A percentile compares a stretch with the other conserved stretches of the same genome.
Evolutionary conservation across 2,113 vertebrate genomes (phyloP).

Genomic region (Eidolon helvum): DNA sequence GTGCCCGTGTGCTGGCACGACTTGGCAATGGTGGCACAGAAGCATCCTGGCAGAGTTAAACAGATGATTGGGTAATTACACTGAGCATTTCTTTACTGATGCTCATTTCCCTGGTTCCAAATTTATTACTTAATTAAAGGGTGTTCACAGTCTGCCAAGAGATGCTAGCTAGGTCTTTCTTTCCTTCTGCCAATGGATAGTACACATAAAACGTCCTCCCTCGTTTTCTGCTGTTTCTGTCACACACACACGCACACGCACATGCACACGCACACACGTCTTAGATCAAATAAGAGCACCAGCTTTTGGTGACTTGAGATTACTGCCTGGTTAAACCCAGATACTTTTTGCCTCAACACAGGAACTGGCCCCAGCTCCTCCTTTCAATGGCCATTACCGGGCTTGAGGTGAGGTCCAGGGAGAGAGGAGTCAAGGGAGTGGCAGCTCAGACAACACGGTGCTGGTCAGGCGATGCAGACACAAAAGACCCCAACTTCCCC

Average conservation of each 20-base stretch:
- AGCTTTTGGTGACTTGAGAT: neutral
- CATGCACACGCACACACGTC: neutral
- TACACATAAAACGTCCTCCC: neutral
- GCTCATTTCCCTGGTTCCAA: neutral
- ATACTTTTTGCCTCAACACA: neutral
- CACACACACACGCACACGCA: neutral
- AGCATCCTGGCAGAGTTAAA: neutral
- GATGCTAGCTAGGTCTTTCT: neutral
- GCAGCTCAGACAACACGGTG: neutral
- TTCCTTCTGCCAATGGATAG: neutral
- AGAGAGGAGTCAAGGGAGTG: neutral
- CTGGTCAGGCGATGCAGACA: neutral
- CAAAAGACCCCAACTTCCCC: fast-evolving
- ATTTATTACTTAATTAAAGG: slow-evolving; percentile 58
- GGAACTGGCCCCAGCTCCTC: neutral
- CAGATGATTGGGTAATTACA: neutral
- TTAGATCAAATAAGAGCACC: neutral
- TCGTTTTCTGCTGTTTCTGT: neutral
- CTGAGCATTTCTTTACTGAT: neutral
- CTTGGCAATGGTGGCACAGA: neutral
- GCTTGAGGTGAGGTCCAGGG: neutral
- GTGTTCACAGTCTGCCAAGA: neutral
- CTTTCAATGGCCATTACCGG: neutral
- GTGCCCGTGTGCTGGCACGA: neutral
- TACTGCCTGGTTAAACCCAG: neutral